Conservation (phyloP, 2,797 vertebrate species). For the Steatocranus sp. region DNA sequence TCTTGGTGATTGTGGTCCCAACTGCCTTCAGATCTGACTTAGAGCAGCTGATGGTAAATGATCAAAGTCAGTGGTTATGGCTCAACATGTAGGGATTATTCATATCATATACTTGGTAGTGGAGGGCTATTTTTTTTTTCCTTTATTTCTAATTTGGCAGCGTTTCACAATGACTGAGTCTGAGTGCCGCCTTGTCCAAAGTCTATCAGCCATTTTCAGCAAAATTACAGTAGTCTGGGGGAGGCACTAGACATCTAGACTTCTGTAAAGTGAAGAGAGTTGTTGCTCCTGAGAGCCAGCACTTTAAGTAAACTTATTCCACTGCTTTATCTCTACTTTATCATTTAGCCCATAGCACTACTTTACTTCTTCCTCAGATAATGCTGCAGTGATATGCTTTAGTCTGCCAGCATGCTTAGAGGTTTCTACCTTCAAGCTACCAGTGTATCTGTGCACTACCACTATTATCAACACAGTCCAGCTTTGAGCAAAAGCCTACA, state of each 20-base stretch:
- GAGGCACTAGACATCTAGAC: slow-evolving; percentile 20
- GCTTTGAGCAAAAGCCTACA: slow-evolving; percentile 53
- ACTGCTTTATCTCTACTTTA: slow-evolving; percentile 53
- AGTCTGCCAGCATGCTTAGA: slow-evolving; percentile 36
- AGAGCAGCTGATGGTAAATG: neutral
- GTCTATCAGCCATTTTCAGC: slow-evolving; percentile 48
- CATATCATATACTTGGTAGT: slow-evolving; percentile 37
- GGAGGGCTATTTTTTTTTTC: slow-evolving; percentile 17
- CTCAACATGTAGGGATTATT: slow-evolving; percentile 29
- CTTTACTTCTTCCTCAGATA: slow-evolving; percentile 58
- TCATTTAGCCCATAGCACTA: slow-evolving; percentile 50
- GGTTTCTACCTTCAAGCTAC: slow-evolving; percentile 52
- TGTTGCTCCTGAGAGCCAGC: slow-evolving; percentile 49
- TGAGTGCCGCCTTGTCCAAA: slow-evolving; percentile 26
- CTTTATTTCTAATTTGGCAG: slow-evolving; percentile 52
- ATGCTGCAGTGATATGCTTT: slow-evolving; percentile 53
- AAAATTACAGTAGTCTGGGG: slow-evolving; percentile 22
- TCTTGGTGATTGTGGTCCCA: neutral
- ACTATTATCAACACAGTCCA: slow-evolving; percentile 44
- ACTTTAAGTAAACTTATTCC: slow-evolving; percentile 53
- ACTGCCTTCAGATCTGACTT: neutral
- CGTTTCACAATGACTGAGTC: slow-evolving; percentile 41
- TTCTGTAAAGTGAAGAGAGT: slow-evolving; percentile 45
- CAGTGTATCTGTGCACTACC: slow-evolving; percentile 24
- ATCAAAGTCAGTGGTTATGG: slow-evolving; percentile 35